phyloP scores from a whole-genome alignment of 2,113 vertebrate species.

The Chaetops frenatus region DNA sequence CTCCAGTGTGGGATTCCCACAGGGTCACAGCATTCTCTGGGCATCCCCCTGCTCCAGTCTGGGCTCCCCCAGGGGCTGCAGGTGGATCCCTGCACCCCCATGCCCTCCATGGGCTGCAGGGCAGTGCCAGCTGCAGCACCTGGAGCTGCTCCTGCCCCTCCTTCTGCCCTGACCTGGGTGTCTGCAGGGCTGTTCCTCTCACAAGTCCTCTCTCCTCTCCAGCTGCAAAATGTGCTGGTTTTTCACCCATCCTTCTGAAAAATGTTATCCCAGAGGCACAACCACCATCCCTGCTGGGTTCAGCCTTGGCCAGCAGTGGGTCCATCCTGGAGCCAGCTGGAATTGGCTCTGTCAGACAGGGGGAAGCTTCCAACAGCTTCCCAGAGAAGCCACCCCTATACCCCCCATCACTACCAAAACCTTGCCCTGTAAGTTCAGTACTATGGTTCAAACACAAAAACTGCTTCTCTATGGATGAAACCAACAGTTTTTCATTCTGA shows the following conservation, averaged over 20 bases:
- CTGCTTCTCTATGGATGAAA: background rate
- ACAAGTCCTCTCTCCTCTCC: background rate
- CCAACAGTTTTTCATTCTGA: background rate
- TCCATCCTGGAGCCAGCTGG: background rate
- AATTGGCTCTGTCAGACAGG: background rate
- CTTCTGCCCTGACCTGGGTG: background rate
- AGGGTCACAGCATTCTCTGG: background rate
- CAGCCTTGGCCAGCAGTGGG: background rate
- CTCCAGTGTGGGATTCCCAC: background rate
- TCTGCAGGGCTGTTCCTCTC: background rate
- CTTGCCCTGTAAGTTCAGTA: background rate
- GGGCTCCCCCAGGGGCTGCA: background rate
- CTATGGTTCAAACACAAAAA: background rate
- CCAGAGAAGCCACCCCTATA: background rate
- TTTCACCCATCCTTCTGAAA: background rate
- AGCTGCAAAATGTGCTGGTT: background rate
- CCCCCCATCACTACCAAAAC: background rate
- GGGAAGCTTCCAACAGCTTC: background rate
- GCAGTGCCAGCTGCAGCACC: rapidly evolving
- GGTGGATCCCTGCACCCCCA: background rate
- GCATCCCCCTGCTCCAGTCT: no score
- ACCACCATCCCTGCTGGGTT: no score
- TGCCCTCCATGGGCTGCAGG: background rate
- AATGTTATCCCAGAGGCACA: background rate
- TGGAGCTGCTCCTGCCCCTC: rapidly evolving